phyloP scores from a whole-genome alignment of 1,140 invertebrate species.

The Mylabris phalerata region DNA sequence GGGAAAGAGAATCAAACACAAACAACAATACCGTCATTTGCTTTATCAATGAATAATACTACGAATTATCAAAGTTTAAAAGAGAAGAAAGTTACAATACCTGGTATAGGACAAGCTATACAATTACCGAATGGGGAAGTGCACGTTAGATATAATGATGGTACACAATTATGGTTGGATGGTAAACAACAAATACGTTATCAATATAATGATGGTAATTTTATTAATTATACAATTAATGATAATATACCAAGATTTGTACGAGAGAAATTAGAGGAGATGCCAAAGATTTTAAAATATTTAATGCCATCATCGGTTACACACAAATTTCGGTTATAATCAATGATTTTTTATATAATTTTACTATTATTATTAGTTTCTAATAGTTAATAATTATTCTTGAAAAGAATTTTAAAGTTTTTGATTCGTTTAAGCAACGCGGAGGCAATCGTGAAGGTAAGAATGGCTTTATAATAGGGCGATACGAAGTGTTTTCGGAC shows the following conservation, averaged over 20 bases:
- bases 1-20: conserved; percentile 38
- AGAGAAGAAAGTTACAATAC: conserved; percentile 39
- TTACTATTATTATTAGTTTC: too few species aligned
- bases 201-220: conserved; percentile 32
- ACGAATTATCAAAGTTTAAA: conserved; percentile 20
- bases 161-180: conserved; percentile 41
- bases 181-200: conserved; percentile 35
- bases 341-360: too few species aligned
- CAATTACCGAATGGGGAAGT: conserved; percentile 47
- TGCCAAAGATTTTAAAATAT: conserved; percentile 37
- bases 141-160: conserved; percentile 47
- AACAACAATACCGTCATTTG: conserved; percentile 37
- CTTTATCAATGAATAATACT: conserved; percentile 23
- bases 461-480: too few species aligned
- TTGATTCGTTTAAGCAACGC: too few species aligned
- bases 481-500: too few species aligned
- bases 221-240: conserved; percentile 29
- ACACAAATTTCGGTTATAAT: not conserved
- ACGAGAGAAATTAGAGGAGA: conserved; percentile 36
- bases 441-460: too few species aligned
- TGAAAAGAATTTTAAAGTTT: too few species aligned
- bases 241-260: conserved; percentile 36
- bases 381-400: too few species aligned
- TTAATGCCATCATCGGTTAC: conserved; percentile 22
- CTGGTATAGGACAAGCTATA: conserved; percentile 44